phyloP scores from a whole-genome alignment of 2,113 vertebrate genomes.

The Ammodytes marinus region DNA sequence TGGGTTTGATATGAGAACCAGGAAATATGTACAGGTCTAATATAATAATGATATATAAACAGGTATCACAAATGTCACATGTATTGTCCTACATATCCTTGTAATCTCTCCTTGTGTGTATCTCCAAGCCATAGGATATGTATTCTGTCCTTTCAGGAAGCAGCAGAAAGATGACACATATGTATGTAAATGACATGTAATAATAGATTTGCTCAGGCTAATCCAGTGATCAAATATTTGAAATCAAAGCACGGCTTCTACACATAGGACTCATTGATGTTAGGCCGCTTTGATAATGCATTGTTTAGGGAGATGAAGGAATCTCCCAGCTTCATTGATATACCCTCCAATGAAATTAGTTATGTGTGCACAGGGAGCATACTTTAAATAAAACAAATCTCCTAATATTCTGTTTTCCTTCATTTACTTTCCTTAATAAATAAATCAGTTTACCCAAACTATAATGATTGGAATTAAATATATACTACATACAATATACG shows the following conservation, averaged over 20 bases:
- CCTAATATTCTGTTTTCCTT: slow-evolving; percentile 8
- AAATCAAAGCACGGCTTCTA: slow-evolving; percentile 28
- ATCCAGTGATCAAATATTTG: slow-evolving; percentile 28
- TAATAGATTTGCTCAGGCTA: slow-evolving; percentile 17
- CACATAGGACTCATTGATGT: slow-evolving; percentile 36
- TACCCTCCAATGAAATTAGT: slow-evolving; percentile 31
- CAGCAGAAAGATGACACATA: neutral
- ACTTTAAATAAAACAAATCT: slow-evolving; percentile 53
- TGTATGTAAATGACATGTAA: neutral
- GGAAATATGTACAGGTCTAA: neutral
- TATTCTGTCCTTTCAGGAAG: neutral
- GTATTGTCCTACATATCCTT: neutral
- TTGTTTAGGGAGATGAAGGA: slow-evolving; percentile 26
- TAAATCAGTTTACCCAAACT: slow-evolving; percentile 60
- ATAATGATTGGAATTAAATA: slow-evolving; percentile 50
- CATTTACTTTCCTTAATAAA: slow-evolving; percentile 32
- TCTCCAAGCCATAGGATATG: neutral
- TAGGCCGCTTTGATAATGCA: slow-evolving; percentile 21
- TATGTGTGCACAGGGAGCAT: slow-evolving; percentile 27
- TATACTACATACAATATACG: slow-evolving; percentile 7
- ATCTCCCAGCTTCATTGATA: slow-evolving; percentile 20
- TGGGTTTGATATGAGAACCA: neutral
- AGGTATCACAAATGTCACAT: too few relatives aligned
- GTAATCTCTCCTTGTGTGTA: neutral
- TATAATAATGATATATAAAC: too few relatives aligned